These are phyloP conservation scores for Chesias legatella DNA, from an alignment of 2,888 invertebrate species.

Conservation along the genomic window DNA sequence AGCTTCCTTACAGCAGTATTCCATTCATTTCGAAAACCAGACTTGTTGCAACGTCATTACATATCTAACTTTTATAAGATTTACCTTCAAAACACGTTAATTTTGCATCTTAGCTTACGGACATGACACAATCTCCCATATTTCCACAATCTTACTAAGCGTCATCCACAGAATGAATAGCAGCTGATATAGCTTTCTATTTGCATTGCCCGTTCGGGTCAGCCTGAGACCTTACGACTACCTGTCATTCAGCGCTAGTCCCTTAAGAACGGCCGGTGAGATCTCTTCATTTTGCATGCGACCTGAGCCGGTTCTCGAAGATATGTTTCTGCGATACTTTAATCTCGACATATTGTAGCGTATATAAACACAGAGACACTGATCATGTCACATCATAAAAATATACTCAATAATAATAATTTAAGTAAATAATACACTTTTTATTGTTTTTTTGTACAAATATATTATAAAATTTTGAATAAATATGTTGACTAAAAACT, in stretches of 20 bases:
- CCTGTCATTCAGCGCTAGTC: slow-evolving; percentile 35
- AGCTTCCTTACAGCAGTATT: not conserved
- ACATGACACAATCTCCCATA: slow-evolving; percentile 17
- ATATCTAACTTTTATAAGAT: slow-evolving; percentile 2
- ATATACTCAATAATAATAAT: too few species aligned
- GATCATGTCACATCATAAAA: too few species aligned
- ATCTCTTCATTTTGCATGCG: slow-evolving; percentile 19
- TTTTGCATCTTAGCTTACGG: slow-evolving; percentile 5
- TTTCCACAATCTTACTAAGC: slow-evolving; percentile 13
- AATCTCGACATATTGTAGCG: too few species aligned
- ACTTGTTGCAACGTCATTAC: not conserved
- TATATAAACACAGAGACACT: too few species aligned
- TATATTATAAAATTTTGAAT: too few species aligned
- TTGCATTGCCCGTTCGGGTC: slow-evolving; percentile 41
- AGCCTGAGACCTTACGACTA: slow-evolving; percentile 42
- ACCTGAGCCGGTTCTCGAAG: slow-evolving; percentile 4
- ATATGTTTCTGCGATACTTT: slow-evolving; percentile 1
- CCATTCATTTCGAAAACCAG: slow-evolving; percentile 14
- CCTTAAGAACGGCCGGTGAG: slow-evolving; percentile 10
- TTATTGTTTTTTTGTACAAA: too few species aligned
- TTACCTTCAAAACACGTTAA: slow-evolving; percentile 4
- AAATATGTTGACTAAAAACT: too few species aligned
- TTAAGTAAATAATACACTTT: too few species aligned
- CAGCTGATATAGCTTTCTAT: slow-evolving; percentile 38
- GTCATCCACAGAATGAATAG: slow-evolving; percentile 6